phyloP scores from a whole-genome alignment of 2,797 vertebrate species.

The Loris lydekkerianus region DNA sequence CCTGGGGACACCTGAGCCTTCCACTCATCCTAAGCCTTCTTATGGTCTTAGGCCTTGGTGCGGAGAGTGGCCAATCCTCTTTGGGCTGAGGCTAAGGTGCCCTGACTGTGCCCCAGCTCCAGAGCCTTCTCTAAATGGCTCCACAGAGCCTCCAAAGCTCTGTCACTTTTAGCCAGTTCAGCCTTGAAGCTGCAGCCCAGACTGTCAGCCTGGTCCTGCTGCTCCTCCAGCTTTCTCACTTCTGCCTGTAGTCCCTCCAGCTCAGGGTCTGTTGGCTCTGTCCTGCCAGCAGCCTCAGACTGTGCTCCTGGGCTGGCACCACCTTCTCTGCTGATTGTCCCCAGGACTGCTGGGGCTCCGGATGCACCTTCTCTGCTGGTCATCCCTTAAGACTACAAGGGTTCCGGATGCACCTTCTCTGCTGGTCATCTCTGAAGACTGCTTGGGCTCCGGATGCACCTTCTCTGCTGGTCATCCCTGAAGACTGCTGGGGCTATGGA shows the following conservation, averaged over 20 bases:
- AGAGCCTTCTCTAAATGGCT: conserved; percentile 82
- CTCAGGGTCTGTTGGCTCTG: conserved; percentile 18
- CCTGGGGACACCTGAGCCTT: conserved; percentile 87
- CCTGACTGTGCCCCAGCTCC: conserved; percentile 82
- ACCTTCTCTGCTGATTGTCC: too few species aligned
- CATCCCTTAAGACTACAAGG: too few species aligned
- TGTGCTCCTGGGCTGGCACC: not conserved
- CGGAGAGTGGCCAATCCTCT: conserved; percentile 82
- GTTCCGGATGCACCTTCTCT: not conserved
- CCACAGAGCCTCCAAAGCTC: conserved; percentile 78
- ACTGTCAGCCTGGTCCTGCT: conserved; percentile 73
- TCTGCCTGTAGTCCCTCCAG: conserved; percentile 70
- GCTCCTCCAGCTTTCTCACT: conserved; percentile 82
- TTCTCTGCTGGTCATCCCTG: too few species aligned
- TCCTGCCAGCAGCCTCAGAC: not conserved
- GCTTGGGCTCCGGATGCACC: not conserved
- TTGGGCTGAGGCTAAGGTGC: conserved; percentile 46
- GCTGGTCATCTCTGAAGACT: conserved; percentile 37
- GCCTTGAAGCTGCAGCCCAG: conserved; percentile 84
- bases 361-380: too few species aligned
- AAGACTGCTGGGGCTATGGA: too few species aligned
- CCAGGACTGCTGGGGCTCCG: too few species aligned
- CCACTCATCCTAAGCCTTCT: conserved; percentile 84
- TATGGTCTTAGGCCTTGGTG: conserved; percentile 72
- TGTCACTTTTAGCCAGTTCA: conserved; percentile 65